These are phyloP conservation scores for Sebastes miniatus DNA, from an alignment of 2,797 vertebrate species.

Conservation along the genomic window DNA sequence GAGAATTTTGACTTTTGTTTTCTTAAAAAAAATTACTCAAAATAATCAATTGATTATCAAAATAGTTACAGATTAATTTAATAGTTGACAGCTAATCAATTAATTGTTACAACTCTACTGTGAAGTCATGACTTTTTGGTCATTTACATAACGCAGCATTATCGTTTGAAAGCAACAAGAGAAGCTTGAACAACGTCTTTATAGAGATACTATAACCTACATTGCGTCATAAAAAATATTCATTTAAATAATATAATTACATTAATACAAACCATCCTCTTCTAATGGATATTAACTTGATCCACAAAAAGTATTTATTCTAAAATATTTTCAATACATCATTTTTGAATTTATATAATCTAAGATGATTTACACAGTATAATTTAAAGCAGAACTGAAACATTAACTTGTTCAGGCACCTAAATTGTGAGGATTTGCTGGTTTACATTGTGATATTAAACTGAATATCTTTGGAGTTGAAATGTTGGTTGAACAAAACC, in stretches of 20 bases:
- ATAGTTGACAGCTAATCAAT: no score
- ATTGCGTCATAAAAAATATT: neutral
- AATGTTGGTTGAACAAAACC: neutral
- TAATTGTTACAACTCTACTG: no score
- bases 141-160: neutral
- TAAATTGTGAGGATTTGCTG: neutral
- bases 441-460: neutral
- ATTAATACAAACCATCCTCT: neutral
- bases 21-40: no score
- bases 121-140: neutral
- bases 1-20: no score
- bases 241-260: neutral
- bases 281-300: neutral
- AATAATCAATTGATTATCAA: neutral
- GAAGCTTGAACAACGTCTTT: neutral
- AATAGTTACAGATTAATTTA: no score
- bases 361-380: neutral
- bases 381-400: neutral
- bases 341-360: neutral
- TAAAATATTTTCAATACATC: neutral
- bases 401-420: no score
- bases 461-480: neutral
- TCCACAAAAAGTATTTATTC: neutral
- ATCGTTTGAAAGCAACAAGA: neutral
- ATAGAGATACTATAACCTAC: neutral